Conservation (phyloP, 2,113 vertebrate species). For the Paramisgurnus dabryanus region DNA sequence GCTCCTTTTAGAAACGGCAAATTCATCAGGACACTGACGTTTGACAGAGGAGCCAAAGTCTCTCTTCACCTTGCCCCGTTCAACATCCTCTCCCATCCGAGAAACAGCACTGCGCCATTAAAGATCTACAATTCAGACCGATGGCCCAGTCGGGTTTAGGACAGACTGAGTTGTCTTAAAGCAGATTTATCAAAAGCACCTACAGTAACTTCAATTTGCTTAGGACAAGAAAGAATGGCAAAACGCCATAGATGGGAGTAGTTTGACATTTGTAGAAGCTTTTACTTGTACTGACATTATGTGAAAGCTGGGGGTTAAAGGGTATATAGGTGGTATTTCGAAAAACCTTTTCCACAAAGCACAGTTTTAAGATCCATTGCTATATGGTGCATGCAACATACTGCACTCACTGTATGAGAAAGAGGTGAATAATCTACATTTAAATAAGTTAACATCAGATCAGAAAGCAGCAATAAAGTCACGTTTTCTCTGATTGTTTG, state of each 20-base stretch:
- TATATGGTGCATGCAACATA: neutral
- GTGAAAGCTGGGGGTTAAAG: neutral
- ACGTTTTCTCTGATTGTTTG: too few relatives aligned
- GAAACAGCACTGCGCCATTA: conserved; percentile 15
- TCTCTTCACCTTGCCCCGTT: conserved; percentile 76
- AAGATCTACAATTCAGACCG: conserved; percentile 33
- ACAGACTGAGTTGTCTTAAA: neutral
- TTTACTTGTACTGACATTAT: conserved; percentile 22
- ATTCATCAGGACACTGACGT: conserved; percentile 76
- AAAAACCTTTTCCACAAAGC: neutral
- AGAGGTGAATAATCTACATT: too few relatives aligned
- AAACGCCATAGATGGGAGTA: neutral
- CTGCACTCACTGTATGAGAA: too few relatives aligned
- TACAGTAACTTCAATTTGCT: conserved; percentile 17
- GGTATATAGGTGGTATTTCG: conserved; percentile 4
- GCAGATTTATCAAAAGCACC: conserved; percentile 32
- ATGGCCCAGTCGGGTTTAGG: neutral
- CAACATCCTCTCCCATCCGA: conserved; percentile 68
- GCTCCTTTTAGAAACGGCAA: conserved; percentile 81
- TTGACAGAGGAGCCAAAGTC: conserved; percentile 65
- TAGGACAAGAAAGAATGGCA: neutral
- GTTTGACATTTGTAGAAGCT: conserved; percentile 10
- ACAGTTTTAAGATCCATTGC: neutral
- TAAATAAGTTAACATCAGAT: too few relatives aligned
- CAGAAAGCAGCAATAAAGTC: too few relatives aligned